phyloP scores from a whole-genome alignment of 2,797 vertebrate genomes.

The Sebastes matsubarae region DNA sequence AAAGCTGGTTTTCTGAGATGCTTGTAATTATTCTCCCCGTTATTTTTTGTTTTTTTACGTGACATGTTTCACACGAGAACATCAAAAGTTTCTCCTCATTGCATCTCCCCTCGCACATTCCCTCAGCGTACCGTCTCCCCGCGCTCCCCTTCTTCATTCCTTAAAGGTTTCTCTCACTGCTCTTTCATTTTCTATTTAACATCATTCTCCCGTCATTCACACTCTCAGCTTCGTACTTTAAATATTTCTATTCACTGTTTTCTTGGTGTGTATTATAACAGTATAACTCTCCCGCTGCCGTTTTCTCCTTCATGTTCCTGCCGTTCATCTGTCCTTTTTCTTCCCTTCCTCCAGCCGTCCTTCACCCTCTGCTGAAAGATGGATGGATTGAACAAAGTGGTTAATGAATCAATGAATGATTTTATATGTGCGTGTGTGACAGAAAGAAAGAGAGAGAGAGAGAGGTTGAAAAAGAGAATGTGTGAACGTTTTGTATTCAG shows the following conservation, averaged over 20 bases:
- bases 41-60: constrained; percentile 18
- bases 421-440: constrained; percentile 23
- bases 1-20: constrained; percentile 47
- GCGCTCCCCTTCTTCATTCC: constrained; percentile 1
- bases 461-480: neutral
- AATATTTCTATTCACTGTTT: constrained; percentile 22
- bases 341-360: constrained; percentile 18
- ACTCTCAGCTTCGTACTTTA: constrained; percentile 18
- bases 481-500: neutral
- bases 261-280: constrained; percentile 25
- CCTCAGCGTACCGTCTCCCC: neutral
- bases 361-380: constrained; percentile 68
- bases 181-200: constrained; percentile 35
- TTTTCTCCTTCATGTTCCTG: constrained; percentile 24
- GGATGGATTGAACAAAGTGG: constrained; percentile 60
- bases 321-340: constrained; percentile 10
- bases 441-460: neutral
- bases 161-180: constrained; percentile 21
- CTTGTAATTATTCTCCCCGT: constrained; percentile 45
- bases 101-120: constrained; percentile 22
- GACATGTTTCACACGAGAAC: constrained; percentile 48
- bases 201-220: constrained; percentile 17
- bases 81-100: constrained; percentile 51
- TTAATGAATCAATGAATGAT: constrained; percentile 72
- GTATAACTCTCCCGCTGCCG: neutral